These are phyloP conservation scores for Amblyopsis rosae DNA, from an alignment of 2,113 vertebrate genomes.

Conservation along the genomic window DNA sequence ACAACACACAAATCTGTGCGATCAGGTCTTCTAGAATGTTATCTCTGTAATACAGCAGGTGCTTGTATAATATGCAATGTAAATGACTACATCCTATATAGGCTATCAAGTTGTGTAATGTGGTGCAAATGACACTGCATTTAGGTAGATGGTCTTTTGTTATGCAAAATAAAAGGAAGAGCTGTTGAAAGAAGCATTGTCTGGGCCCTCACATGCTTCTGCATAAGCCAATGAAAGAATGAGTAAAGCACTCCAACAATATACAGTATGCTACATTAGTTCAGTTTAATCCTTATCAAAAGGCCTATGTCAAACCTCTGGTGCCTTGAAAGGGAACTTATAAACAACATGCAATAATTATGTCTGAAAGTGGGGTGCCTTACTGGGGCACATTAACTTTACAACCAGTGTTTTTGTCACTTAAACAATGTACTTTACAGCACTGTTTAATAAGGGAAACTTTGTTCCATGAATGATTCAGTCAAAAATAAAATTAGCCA, in stretches of 20 bases:
- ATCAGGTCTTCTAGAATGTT: slow-evolving; percentile 35
- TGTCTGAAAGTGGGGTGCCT: slow-evolving; percentile 22
- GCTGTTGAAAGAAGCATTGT: slow-evolving; percentile 55
- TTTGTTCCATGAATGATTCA: slow-evolving; percentile 20
- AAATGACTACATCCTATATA: slow-evolving; percentile 7
- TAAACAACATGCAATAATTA: slow-evolving; percentile 60
- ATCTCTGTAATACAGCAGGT: slow-evolving; percentile 36
- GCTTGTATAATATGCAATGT: slow-evolving; percentile 1
- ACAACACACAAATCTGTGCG: slow-evolving; percentile 28
- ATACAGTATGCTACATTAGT: slow-evolving; percentile 14
- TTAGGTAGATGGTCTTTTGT: slow-evolving; percentile 55
- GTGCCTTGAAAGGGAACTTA: slow-evolving; percentile 14
- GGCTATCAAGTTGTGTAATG: slow-evolving; percentile 12
- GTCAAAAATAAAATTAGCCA: neutral
- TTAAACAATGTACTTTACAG: slow-evolving; percentile 39
- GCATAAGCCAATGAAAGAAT: slow-evolving; percentile 10
- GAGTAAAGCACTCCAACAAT: slow-evolving; percentile 15
- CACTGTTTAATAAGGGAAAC: slow-evolving; percentile 23
- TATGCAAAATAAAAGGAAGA: slow-evolving; percentile 61
- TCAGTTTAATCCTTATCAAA: slow-evolving; percentile 1
- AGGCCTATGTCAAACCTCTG: slow-evolving; percentile 2
- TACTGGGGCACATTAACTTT: slow-evolving; percentile 23
- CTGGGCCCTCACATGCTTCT: slow-evolving; percentile 11
- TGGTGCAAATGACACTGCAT: slow-evolving; percentile 48
- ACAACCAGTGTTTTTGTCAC: slow-evolving; percentile 21